A percentile compares a stretch with the other conserved stretches of the same genome.
phyloP scores from a whole-genome alignment of 92 coral and sea anemone genomes.

The Anthopleura xanthogrammica region DNA sequence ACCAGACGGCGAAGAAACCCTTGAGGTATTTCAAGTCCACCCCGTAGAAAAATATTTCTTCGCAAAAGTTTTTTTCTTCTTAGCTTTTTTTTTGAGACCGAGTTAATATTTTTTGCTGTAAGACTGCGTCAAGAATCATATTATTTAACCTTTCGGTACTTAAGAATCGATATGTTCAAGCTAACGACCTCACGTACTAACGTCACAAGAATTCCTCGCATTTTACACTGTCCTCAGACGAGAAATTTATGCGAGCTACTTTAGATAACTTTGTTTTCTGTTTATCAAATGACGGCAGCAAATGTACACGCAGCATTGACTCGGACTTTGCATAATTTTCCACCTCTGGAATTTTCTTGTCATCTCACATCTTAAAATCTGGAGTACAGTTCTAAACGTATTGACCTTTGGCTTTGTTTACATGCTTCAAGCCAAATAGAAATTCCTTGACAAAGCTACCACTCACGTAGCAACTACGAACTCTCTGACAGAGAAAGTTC shows the following conservation, averaged over 20 bases:
- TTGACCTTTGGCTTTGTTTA: slow-evolving; percentile 25
- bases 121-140: too few species aligned
- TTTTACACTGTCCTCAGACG: not conserved
- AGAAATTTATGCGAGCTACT: too few species aligned
- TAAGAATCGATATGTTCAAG: not conserved
- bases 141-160: too few species aligned
- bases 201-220: not conserved
- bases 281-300: too few species aligned
- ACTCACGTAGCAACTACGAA: not conserved
- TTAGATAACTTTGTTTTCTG: too few species aligned
- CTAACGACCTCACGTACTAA: not conserved
- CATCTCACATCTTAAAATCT: not conserved
- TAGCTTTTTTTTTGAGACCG: not conserved
- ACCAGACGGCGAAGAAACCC: not conserved
- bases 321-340: not conserved
- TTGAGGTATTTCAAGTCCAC: not conserved
- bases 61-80: not conserved
- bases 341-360: slow-evolving; percentile 9
- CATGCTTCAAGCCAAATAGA: slow-evolving; percentile 1
- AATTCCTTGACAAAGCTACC: not conserved
- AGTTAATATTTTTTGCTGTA: not conserved
- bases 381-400: slow-evolving; percentile 3
- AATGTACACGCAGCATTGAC: too few species aligned
- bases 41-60: not conserved
- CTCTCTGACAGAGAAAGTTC: not conserved